phyloP scores from a whole-genome alignment of 2,797 vertebrate species.

The Bradypodion pumilum region DNA sequence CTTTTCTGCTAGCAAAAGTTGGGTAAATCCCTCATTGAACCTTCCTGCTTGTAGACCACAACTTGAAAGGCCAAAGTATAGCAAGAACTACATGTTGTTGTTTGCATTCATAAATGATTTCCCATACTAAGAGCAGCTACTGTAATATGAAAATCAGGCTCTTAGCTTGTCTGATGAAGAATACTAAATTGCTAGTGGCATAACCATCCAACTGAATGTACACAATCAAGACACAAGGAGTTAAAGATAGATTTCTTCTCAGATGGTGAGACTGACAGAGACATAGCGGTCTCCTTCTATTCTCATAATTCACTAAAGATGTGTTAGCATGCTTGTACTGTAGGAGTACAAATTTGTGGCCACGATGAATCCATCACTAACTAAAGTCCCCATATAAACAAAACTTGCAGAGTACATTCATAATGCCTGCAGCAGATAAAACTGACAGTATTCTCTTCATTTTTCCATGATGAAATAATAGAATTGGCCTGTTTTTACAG shows the following conservation, averaged over 20 bases:
- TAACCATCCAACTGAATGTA: neutral
- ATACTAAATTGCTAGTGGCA: neutral
- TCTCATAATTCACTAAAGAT: neutral
- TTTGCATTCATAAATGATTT: neutral
- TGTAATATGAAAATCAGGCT: constrained; percentile 17
- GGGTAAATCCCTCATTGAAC: neutral
- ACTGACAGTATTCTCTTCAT: neutral
- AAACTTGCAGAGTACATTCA: constrained; percentile 11
- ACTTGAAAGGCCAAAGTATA: neutral
- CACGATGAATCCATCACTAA: neutral
- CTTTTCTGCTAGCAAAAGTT: neutral
- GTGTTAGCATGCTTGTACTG: neutral
- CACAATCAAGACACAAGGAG: neutral
- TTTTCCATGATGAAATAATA: neutral
- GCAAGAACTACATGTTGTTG: neutral
- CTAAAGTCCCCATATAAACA: neutral
- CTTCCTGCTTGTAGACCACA: neutral
- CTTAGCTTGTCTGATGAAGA: constrained; percentile 21
- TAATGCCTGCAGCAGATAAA: neutral
- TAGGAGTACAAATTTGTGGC: neutral
- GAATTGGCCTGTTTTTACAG: neutral
- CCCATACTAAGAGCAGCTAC: accelerated
- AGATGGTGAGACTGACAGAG: neutral
- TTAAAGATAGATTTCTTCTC: neutral
- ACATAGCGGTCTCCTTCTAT: neutral